Evolutionary conservation across 2,113 vertebrate species (phyloP), one percentile per base, ranked within the genome.

Genomic region (Mohoua ochrocephala): DNA sequence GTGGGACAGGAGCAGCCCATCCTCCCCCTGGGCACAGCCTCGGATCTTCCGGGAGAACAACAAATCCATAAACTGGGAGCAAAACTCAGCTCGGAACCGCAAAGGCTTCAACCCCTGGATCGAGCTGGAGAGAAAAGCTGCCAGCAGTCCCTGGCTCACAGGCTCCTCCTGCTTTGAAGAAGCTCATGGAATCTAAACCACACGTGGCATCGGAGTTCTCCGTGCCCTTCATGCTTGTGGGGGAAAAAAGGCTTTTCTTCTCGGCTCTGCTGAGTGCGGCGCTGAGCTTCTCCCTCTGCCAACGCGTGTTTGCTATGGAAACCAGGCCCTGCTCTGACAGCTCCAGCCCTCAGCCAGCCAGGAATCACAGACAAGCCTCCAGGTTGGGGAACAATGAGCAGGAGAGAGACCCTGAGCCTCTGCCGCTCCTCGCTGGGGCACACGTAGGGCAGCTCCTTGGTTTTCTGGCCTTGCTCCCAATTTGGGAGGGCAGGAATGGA

Each of bases 261-360:
- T 54, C 41, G 50, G 87, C 67, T 69, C 59, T 42, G 42, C 39
- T 42, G 61, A 87, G 49, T 10, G 33, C 44, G 30, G 47, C 71
- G 49, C 67, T 45, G 50, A 86, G 76, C 71, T 42, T 76, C 79
- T 92, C 71, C 44, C 47, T 44, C 37, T 77, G 91, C 71, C 31
- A 70, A 14, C 0, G 1, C 16, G 28, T 22, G 9, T 95, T 95
- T 93, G 91, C 95, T 81, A 89, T 95, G 95, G 95, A 96, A 96
- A 93, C 94, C 80, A 44, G 76, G 53, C 35, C 79, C 76, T 54
- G 63, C 39, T 54, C 52, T 19, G 64, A 31, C 64, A 83, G 83
- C 80, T 67, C 70, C 83, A 63, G 76, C 78, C 67, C 88, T 84
- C 54, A 53, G 61, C 41, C 71, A 53, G 63, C 27, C 27, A 64